Evolutionary conservation across 1,140 invertebrate genomes (phyloP).

Genomic region (Bombus haemorrhoidalis): DNA sequence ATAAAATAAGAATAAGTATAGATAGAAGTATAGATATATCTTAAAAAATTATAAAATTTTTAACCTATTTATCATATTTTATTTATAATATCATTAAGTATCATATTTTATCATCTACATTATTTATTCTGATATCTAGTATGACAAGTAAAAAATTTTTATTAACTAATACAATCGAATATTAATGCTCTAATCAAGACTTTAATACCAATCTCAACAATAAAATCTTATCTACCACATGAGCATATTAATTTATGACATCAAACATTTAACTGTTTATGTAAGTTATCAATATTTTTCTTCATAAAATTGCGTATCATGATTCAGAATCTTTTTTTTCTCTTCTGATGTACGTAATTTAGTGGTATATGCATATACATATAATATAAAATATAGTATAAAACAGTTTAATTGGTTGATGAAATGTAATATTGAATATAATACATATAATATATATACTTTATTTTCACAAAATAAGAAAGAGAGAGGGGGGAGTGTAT

Average conservation of each 20-base stretch:
- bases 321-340: constrained; percentile 21
- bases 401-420: background rate
- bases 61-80: background rate
- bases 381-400: background rate
- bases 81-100: background rate
- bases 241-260: constrained; percentile 58
- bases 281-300: constrained; percentile 55
- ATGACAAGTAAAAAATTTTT: background rate
- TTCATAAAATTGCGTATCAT: constrained; percentile 13
- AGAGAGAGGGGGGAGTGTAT: too few species aligned
- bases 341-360: background rate
- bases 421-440: too few species aligned
- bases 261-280: constrained; percentile 58
- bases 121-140: background rate
- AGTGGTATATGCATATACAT: too few species aligned
- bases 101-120: background rate
- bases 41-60: background rate
- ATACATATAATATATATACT: too few species aligned
- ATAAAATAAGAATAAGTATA: background rate
- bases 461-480: too few species aligned
- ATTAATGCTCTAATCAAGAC: background rate
- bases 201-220: constrained; percentile 32
- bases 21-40: background rate
- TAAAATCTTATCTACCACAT: constrained; percentile 55
- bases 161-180: background rate